Evolutionary conservation across 2,113 vertebrate genomes (phyloP), one percentile per base, ranked within the genome.

Genomic region (Halcyon malimbica): DNA sequence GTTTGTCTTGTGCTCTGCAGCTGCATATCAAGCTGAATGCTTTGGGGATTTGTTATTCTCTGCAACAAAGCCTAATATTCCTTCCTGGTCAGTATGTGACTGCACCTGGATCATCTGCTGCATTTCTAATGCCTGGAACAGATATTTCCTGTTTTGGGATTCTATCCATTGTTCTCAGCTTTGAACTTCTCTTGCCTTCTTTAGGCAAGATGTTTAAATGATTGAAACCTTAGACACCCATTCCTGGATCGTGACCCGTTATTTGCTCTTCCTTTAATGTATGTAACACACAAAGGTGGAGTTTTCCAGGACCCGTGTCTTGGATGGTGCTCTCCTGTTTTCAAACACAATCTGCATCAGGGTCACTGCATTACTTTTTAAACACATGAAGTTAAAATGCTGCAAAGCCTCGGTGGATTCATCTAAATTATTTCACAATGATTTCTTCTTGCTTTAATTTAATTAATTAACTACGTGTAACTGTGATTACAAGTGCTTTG

Each of bases 91-190:
- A 95, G 91, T 96, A 88, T 96, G 63, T 84, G 78, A 50, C 79
- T 62, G 79, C 97, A 97, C 97, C 97, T 98, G 98, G 95, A 69
- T 81, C 71, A 90, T 97, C 93, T 89, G 70, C 80, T 87, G 50
- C 51, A 60, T 85, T 83, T 95, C 89, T 95, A 95, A 97, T 83
- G 95, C 46, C 84, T 93, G 50, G 79, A 94, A 88, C 97, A 98
- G 97, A 97, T 64, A 95, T 93, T 97, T 98, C 97, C 98, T 98
- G 97, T 97, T 98, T 97, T 97, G 91, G 63, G 75, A 93, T 79
- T 82, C 51, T 94, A 87, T n/a, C 96, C 71, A 93, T 97, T 97
- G 97, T 97, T 97, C 91, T 96, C 86, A 57, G 37, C 57, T 79
- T 94, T 90, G 95, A 91, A 77, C 51, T 83, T 74, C 53, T 68